phyloP scores from a whole-genome alignment of 2,888 invertebrate genomes.

The Rotaria socialis region DNA sequence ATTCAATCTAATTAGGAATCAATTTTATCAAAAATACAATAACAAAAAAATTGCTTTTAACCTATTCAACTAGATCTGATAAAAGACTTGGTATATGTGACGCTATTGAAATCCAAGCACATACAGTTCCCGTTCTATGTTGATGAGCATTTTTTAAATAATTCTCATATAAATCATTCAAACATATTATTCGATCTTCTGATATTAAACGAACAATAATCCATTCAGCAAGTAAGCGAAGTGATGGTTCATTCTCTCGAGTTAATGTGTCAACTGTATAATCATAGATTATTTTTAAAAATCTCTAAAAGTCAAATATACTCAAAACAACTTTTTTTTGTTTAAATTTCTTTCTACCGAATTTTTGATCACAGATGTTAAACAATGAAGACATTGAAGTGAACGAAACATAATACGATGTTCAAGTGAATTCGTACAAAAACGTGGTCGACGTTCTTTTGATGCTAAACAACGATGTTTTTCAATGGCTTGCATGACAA shows the following conservation, averaged over 20 bases:
- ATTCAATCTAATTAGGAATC: background rate
- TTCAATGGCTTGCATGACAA: slow-evolving; percentile 1
- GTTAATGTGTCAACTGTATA: slow-evolving; percentile 59
- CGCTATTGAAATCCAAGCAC: slow-evolving; percentile 18
- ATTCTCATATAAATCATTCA: slow-evolving; percentile 38
- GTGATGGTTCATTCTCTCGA: slow-evolving; percentile 65
- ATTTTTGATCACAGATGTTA: slow-evolving; percentile 24
- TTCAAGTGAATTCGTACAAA: slow-evolving; percentile 29
- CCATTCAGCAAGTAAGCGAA: slow-evolving; percentile 67
- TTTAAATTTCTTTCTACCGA: background rate
- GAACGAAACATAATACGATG: slow-evolving; percentile 33
- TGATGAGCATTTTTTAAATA: slow-evolving; percentile 46
- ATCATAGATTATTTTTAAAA: slow-evolving; percentile 11
- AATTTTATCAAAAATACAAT: background rate
- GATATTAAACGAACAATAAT: slow-evolving; percentile 53
- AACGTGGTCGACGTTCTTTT: slow-evolving; percentile 19
- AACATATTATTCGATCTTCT: background rate
- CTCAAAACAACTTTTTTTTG: too few species aligned
- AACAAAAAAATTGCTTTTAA: background rate
- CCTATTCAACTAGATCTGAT: background rate
- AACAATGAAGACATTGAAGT: slow-evolving; percentile 36
- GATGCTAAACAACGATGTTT: background rate
- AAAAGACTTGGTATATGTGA: background rate
- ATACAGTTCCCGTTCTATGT: slow-evolving; percentile 43
- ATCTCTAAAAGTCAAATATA: background rate